Evolutionary conservation across 2,113 vertebrate genomes (phyloP).

Genomic region (Rhipidura dahli): DNA sequence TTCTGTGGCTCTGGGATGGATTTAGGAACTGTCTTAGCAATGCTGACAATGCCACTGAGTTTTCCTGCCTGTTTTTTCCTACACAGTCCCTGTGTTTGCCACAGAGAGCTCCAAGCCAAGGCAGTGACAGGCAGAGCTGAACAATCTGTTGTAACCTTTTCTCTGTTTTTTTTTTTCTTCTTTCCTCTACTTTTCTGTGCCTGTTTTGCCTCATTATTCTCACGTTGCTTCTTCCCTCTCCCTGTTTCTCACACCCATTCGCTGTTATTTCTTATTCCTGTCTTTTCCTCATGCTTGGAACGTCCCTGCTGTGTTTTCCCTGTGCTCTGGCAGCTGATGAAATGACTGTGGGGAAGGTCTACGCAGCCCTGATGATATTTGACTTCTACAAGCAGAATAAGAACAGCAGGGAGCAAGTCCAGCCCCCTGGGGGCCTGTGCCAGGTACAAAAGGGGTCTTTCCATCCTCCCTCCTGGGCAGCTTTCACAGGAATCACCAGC

Average conservation of each 20-base stretch:
- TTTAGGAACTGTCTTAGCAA: background rate
- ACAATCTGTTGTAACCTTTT: background rate
- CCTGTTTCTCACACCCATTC: background rate
- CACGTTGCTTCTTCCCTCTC: background rate
- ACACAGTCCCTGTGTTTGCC: background rate
- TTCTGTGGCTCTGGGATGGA: background rate
- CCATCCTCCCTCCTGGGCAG: background rate
- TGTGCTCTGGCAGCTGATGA: slow-evolving; percentile 79
- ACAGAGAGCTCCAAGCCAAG: background rate
- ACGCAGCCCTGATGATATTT: slow-evolving; percentile 95
- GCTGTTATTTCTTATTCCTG: background rate
- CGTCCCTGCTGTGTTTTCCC: background rate
- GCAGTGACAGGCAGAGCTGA: background rate
- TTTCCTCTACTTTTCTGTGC: background rate
- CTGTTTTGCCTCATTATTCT: background rate
- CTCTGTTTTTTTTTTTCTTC: background rate
- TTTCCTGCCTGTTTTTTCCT: background rate
- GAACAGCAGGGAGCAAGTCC: slow-evolving; percentile 82
- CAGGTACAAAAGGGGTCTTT: slow-evolving; percentile 62
- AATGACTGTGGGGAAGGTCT: slow-evolving; percentile 95
- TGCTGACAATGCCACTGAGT: background rate
- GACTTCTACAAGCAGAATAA: slow-evolving; percentile 96
- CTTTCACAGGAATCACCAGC: background rate
- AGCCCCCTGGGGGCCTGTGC: slow-evolving; percentile 74
- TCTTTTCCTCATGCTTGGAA: background rate